Conservation (phyloP, 2,888 invertebrate species). For the Drosophila paracracens region DNA sequence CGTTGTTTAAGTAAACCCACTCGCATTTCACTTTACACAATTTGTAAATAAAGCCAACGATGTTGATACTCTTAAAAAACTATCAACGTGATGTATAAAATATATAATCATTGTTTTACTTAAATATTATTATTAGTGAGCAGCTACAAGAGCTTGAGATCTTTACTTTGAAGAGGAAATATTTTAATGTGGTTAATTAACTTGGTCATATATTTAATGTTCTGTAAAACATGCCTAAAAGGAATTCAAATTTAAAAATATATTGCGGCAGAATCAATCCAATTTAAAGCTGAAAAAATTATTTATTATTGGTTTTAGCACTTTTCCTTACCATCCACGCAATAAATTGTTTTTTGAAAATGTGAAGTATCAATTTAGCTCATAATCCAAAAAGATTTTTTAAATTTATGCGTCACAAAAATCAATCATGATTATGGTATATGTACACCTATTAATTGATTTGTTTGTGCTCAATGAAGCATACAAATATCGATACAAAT, state of each 20-base stretch:
- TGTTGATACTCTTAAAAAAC: background rate
- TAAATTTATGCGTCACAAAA: background rate
- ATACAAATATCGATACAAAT: background rate
- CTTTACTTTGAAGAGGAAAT: background rate
- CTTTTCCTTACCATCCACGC: background rate
- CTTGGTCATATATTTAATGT: background rate
- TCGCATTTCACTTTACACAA: background rate
- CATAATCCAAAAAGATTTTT: background rate
- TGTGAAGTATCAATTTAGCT: background rate
- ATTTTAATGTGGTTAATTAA: background rate
- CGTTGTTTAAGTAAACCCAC: background rate
- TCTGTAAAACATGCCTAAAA: background rate
- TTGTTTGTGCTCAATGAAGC: background rate
- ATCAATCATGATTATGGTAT: background rate
- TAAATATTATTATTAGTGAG: background rate
- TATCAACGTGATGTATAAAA: background rate
- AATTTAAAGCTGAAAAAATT: background rate
- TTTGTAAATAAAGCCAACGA: background rate
- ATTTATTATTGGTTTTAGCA: background rate
- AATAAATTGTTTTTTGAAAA: background rate
- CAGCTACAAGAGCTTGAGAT: background rate
- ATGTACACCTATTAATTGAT: background rate
- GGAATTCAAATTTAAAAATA: background rate
- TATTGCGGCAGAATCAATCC: background rate
- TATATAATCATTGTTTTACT: background rate